phyloP scores from a whole-genome alignment of 2,888 invertebrate genomes.

The Epistrophe grossulariae region DNA sequence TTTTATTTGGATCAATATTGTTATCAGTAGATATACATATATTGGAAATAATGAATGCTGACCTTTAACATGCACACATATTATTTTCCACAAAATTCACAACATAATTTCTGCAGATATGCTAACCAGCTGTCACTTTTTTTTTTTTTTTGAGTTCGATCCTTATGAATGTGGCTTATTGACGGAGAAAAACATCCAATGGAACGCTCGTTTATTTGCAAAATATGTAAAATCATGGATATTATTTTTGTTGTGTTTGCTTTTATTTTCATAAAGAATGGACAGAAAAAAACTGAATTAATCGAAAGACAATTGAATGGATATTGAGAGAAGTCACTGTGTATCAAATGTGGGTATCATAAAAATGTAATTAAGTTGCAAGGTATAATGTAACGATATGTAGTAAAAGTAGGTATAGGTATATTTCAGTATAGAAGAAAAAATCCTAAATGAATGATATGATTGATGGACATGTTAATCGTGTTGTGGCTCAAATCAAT shows the following conservation, averaged over 20 bases:
- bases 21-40: not conserved
- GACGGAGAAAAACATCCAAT: not conserved
- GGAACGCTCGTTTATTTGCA: slow-evolving; percentile 11
- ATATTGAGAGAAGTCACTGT: not conserved
- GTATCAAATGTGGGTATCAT: not conserved
- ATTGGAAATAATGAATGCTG: slow-evolving; percentile 53
- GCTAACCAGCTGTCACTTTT: slow-evolving; percentile 43
- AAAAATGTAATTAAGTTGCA: slow-evolving; percentile 26
- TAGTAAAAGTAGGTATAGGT: not conserved
- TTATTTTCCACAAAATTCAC: slow-evolving; percentile 57
- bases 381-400: not conserved
- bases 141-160: not conserved
- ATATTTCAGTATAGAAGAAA: not conserved
- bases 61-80: slow-evolving; percentile 49
- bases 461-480: slow-evolving; percentile 30
- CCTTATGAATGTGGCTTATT: slow-evolving; percentile 24
- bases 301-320: slow-evolving; percentile 10
- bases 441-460: slow-evolving; percentile 11
- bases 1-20: slow-evolving; percentile 18
- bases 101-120: slow-evolving; percentile 38
- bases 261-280: slow-evolving; percentile 10
- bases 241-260: not conserved
- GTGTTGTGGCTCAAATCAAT: not conserved
- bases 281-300: not conserved
- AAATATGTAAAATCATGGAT: slow-evolving; percentile 10